Base-by-base conservation (phyloP, 2,888 invertebrate species). In the Dasypogon diadema region DNA sequence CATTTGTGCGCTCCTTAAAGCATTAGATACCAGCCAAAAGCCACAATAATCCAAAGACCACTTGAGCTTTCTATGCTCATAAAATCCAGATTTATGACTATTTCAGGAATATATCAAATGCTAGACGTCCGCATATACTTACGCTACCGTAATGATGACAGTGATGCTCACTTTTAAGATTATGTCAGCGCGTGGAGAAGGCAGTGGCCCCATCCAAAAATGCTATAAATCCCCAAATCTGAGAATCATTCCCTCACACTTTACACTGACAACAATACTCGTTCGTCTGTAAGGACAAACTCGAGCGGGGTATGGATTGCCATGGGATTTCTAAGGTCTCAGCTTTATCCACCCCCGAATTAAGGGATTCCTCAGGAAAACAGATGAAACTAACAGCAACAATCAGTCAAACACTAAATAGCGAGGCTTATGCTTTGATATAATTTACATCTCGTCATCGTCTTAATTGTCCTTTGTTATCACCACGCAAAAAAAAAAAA, bases 321-420 rank as follows among this genome's bases (percentile, higher is more conserved):
- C 21, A 12, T 1, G 37, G 37, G 60, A 60, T 60, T 60, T 60
- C 37, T 60, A 34, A 21, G 60, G 60, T 42, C 60, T 60, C 12
- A 18, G 60, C 10, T 21, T 55, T 60, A 60, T 60, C 60, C 37
- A 18, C 18, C 6, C 58, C 16, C 60, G 60, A 60, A 60, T 60
- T 60, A 60, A 37, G 60, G 21, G 60, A 60, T 34, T 60, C 42
- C 34, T 18, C 10, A 12, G 3, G 18, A 60, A 60, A 60, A 34
- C 18, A 12, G 42, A 2, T 16, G 16, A 60, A 60, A 34, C 37
- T 18, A 12, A 42, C n/a, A 34, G 60, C 37, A 58, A 58, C 58
- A 60, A 60, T 60, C 60, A 60, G 60, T 60, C 60, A 60, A 60
- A 60, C 37, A 60, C 60, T 60, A 60, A 60, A 60, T 60, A 37